Evolutionary conservation across 2,797 vertebrate species (phyloP).

Genomic region (Poecilia velifera): DNA sequence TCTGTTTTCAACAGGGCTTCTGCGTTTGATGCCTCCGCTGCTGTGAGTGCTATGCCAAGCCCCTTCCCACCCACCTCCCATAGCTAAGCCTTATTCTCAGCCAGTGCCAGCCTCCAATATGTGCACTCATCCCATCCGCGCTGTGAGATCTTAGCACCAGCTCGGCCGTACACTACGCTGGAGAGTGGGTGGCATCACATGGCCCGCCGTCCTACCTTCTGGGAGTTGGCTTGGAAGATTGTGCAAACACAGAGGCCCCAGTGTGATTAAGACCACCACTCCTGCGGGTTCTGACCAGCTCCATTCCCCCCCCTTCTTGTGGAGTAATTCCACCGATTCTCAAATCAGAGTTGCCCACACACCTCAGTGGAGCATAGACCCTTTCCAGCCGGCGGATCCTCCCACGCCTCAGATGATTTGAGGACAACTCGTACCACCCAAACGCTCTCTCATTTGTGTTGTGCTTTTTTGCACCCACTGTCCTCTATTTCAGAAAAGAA

Average conservation of each 20-base stretch:
- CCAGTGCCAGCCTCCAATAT: slow-evolving; percentile 74
- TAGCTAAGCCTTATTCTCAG: slow-evolving; percentile 72
- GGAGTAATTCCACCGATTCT: slow-evolving; percentile 52
- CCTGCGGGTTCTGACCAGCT: slow-evolving; percentile 45
- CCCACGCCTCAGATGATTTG: slow-evolving; percentile 65
- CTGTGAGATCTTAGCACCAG: slow-evolving; percentile 60
- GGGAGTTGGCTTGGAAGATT: slow-evolving; percentile 55
- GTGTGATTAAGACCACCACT: slow-evolving; percentile 51
- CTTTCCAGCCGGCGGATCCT: slow-evolving; percentile 63
- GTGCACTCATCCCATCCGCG: slow-evolving; percentile 74
- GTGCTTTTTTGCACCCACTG: slow-evolving; percentile 29
- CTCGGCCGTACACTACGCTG: slow-evolving; percentile 60
- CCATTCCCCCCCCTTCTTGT: slow-evolving; percentile 6
- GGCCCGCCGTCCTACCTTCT: slow-evolving; percentile 65
- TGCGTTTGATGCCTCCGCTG: slow-evolving; percentile 58
- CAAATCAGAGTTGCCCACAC: slow-evolving; percentile 67
- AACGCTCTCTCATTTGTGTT: slow-evolving; percentile 34
- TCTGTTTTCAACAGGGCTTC: slow-evolving; percentile 48
- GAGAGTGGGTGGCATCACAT: slow-evolving; percentile 78
- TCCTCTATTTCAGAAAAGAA: slow-evolving; percentile 30
- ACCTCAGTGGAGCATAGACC: slow-evolving; percentile 61
- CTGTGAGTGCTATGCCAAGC: slow-evolving; percentile 44
- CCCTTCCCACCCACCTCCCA: slow-evolving; percentile 32
- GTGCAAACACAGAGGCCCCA: slow-evolving; percentile 38
- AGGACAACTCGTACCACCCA: slow-evolving; percentile 59